Conservation (phyloP, 2,888 invertebrate species). For the Fabriciana adippe region DNA sequence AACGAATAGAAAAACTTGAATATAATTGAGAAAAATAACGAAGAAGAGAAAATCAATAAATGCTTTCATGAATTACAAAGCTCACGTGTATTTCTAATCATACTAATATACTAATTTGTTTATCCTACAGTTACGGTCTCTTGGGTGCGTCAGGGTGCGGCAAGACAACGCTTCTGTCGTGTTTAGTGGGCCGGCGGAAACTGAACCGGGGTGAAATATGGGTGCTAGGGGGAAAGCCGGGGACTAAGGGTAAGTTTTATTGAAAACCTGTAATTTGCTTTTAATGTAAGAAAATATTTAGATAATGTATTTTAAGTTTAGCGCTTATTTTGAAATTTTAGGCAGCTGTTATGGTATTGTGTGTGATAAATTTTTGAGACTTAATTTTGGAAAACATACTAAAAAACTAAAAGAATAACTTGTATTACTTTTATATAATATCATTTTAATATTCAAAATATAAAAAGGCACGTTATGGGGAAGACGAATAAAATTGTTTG, state of each 20-base stretch:
- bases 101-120: not conserved
- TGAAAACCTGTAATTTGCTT: not conserved
- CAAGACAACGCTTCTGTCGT: constrained; percentile 96
- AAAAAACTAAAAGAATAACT: too few species aligned
- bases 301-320: too few species aligned
- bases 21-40: too few species aligned
- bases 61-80: not conserved
- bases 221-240: constrained; percentile 95
- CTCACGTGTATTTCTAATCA: not conserved
- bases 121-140: constrained; percentile 90
- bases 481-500: too few species aligned
- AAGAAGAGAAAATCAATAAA: not conserved
- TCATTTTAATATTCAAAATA: too few species aligned
- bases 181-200: constrained; percentile 93
- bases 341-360: too few species aligned
- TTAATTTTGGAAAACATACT: too few species aligned
- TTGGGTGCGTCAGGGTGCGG: constrained; percentile 98
- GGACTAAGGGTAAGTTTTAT: constrained; percentile 84
- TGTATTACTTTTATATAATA: too few species aligned
- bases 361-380: too few species aligned
- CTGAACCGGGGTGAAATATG: constrained; percentile 94
- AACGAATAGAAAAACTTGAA: too few species aligned
- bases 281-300: too few species aligned
- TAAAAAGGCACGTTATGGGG: too few species aligned
- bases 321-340: not conserved